Percentiles rank a stretch among this genome's conserved stretches.
Evolutionary conservation across 2,797 vertebrate species (phyloP).

Genomic region (Megalops cyprinoides): DNA sequence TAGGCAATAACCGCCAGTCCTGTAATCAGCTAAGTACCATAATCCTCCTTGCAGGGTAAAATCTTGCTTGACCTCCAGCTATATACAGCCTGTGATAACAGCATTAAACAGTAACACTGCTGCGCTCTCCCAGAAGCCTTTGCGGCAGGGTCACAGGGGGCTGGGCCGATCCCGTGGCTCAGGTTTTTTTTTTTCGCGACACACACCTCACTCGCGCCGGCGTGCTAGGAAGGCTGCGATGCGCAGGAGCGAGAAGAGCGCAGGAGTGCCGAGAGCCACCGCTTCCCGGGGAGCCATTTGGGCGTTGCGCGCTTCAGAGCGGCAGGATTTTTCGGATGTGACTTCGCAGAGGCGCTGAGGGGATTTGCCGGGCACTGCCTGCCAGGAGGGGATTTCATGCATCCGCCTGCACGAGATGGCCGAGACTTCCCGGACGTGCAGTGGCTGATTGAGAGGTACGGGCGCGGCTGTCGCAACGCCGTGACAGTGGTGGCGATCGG

Average conservation of each 20-base stretch:
- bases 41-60: conserved; percentile 87
- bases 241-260: conserved; percentile 13
- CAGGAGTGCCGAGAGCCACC: background rate
- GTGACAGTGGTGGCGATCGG: no score
- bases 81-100: conserved; percentile 82
- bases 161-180: conserved; percentile 34
- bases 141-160: conserved; percentile 22
- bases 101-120: conserved; percentile 75
- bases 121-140: conserved; percentile 52
- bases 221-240: conserved; percentile 26
- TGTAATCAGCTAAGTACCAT: conserved; percentile 87
- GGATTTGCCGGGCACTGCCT: conserved; percentile 50
- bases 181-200: conserved; percentile 13
- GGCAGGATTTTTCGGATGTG: conserved; percentile 51
- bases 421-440: conserved; percentile 74
- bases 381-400: conserved; percentile 71
- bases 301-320: background rate
- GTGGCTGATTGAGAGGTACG: conserved; percentile 78
- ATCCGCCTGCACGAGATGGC: conserved; percentile 70
- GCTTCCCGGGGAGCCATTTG: background rate
- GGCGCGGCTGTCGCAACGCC: conserved; percentile 42
- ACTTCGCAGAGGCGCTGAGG: conserved; percentile 63
- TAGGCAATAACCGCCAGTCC: conserved; percentile 69
- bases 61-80: conserved; percentile 88
- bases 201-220: background rate